Evolutionary conservation across 1,140 invertebrate species (phyloP), one percentile per base, ranked within the genome.

Genomic region (Bombus balteatus): DNA sequence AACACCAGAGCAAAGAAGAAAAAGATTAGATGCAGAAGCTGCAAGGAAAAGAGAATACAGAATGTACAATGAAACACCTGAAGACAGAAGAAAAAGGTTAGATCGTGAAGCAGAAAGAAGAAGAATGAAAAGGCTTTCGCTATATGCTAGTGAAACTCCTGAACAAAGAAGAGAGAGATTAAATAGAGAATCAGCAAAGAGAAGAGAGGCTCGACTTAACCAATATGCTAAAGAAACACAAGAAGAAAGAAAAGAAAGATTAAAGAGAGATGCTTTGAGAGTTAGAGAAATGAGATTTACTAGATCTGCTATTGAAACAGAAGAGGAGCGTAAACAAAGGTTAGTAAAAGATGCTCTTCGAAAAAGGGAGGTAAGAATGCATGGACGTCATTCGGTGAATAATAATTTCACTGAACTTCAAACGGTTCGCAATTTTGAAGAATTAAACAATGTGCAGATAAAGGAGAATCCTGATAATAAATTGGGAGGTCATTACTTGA

Each of bases 241-340:
- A 1, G 92, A 93, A 22, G 85, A 94, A 68, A 93, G 90, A 83
- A 92, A 88, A 71, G 90, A 93, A 22, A 93, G 93, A 83, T 80
- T 94, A 70, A 88, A 79, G 25, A 93, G 87, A 73, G 93, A 94
- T 34, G 93, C 93, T 10, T 71, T 92, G 2, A 92, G 93, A 85
- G 93, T 93, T 3, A 87, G 92, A 34, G 92, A 94, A 90, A 91
- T 92, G 88, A 93, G 93, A 78, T 93, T 93, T 77, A 93, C 92
- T 2, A 92, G 91, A 72, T 93, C 92, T 18, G 87, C 92, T 34
- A 91, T 93, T 70, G 93, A 94, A 76, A 93, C 90, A 25, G 92
- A 94, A 77, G 93, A 93, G 68, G 92, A 93, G 71, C 92, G 92
- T 28, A 90, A 89, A 70, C 84, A 91, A 84, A 93, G 93, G 76